phyloP scores from a whole-genome alignment of 2,888 invertebrate genomes.

The Chirona hameri region DNA sequence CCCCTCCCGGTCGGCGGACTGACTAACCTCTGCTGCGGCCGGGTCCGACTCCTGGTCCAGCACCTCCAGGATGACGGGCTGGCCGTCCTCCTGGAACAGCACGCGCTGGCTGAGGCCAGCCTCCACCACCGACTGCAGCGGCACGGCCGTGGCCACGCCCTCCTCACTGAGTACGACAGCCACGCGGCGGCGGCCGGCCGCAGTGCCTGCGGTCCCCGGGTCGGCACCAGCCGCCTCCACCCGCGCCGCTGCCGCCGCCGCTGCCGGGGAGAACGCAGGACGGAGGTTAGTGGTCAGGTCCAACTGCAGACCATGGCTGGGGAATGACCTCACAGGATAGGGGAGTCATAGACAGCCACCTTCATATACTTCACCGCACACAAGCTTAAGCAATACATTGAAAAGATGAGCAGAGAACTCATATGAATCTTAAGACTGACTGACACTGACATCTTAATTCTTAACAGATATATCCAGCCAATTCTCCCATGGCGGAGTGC shows the following conservation, averaged over 20 bases:
- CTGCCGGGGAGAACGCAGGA: background rate
- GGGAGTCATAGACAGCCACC: too few species aligned
- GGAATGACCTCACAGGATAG: too few species aligned
- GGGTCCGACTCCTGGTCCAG: conserved; percentile 4
- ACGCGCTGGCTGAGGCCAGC: conserved; percentile 27
- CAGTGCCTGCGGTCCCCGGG: background rate
- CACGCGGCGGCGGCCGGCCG: conserved; percentile 25
- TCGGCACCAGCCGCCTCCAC: background rate
- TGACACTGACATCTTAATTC: too few species aligned
- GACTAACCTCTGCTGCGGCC: background rate
- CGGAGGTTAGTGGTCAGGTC: background rate
- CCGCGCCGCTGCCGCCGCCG: background rate
- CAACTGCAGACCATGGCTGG: too few species aligned
- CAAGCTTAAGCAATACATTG: too few species aligned
- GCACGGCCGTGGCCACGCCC: conserved; percentile 27
- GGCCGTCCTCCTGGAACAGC: conserved; percentile 27
- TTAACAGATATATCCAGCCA: too few species aligned
- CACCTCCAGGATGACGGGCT: conserved; percentile 28
- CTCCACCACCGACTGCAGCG: conserved; percentile 27
- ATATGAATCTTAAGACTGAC: too few species aligned
- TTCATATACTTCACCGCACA: too few species aligned
- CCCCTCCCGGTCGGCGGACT: too few species aligned
- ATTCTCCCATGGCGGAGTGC: background rate
- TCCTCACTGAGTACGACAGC: conserved; percentile 11
- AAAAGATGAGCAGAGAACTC: too few species aligned